These are phyloP conservation scores for Euleptes europaea DNA, from an alignment of 2,113 vertebrate species.

Conservation along the genomic window DNA sequence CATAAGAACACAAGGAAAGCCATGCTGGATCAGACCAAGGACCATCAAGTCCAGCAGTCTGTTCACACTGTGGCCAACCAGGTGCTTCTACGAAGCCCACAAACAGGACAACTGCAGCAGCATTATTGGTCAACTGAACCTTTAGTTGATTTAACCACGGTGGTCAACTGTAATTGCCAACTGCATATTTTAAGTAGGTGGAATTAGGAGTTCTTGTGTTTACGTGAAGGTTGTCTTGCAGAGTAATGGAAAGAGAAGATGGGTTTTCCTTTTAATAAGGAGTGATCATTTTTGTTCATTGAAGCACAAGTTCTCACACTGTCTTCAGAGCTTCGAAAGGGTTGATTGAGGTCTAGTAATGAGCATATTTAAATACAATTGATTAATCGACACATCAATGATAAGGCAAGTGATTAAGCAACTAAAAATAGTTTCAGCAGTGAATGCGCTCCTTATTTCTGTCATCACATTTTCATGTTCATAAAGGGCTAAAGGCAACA, in stretches of 20 bases:
- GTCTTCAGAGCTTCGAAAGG: not conserved
- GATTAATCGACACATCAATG: not conserved
- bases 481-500: constrained; percentile 1
- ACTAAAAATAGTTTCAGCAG: not conserved
- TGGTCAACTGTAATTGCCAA: not conserved
- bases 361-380: not conserved
- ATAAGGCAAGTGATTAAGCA: not conserved
- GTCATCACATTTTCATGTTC: too few species aligned
- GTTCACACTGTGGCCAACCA: too few species aligned
- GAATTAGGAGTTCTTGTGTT: too few species aligned
- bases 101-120: too few species aligned
- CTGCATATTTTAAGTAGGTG: too few species aligned
- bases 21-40: too few species aligned
- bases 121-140: not conserved
- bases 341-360: not conserved
- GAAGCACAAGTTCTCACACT: not conserved
- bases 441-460: not conserved
- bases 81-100: too few species aligned
- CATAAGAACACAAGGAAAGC: too few species aligned
- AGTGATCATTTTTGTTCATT: not conserved
- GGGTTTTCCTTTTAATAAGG: not conserved
- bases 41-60: too few species aligned
- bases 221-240: too few species aligned
- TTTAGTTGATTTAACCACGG: not conserved
- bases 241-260: not conserved